Conservation (phyloP, 2,113 vertebrate genomes). For the Notechis scutatus region DNA sequence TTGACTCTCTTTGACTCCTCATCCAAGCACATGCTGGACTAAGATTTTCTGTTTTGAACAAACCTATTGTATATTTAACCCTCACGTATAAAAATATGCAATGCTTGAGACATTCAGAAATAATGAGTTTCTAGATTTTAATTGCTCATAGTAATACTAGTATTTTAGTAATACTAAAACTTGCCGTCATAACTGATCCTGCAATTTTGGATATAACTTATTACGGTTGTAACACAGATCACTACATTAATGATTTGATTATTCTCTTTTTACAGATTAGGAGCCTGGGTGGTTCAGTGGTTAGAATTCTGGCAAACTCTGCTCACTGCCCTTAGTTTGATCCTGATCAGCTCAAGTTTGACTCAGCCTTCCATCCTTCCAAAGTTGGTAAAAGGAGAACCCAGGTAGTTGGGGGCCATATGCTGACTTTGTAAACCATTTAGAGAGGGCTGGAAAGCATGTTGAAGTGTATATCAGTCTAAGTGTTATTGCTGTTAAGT, state of each 20-base stretch:
- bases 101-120: background rate
- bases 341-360: background rate
- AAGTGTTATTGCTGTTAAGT: background rate
- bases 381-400: background rate
- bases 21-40: background rate
- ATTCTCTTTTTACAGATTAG: background rate
- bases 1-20: background rate
- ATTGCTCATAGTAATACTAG: background rate
- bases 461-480: background rate
- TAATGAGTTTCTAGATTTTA: background rate
- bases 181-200: background rate
- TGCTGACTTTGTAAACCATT: background rate
- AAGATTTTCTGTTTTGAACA: background rate
- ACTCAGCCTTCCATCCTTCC: background rate
- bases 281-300: background rate
- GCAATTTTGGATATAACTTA: background rate
- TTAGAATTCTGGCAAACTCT: background rate
- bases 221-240: background rate
- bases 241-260: background rate
- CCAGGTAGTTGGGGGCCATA: background rate
- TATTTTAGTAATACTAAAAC: background rate
- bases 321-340: background rate
- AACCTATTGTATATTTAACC: background rate
- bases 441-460: background rate
- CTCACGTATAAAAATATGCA: background rate